A percentile compares a stretch with the other conserved stretches of the same genome.
These are phyloP conservation scores for Brenthis ino DNA, from an alignment of 2,888 invertebrate species.

Conservation along the genomic window DNA sequence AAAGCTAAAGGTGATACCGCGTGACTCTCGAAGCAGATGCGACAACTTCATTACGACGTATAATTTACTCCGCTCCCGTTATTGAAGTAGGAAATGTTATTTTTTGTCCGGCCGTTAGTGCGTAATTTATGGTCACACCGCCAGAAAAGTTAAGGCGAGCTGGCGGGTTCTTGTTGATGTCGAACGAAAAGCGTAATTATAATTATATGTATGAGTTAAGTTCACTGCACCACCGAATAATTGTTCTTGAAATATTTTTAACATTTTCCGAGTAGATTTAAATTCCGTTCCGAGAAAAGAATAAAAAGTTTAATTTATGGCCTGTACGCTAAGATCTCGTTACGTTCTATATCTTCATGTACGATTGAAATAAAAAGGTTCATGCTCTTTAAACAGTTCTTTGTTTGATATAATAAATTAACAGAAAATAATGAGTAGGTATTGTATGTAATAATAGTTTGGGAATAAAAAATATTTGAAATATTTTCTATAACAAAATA, in stretches of 20 bases:
- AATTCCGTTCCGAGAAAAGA: conserved; percentile 40
- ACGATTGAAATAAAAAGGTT: conserved; percentile 16
- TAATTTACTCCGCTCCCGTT: conserved; percentile 78
- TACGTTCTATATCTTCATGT: conserved; percentile 23
- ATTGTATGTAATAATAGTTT: not conserved
- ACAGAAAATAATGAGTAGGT: not conserved
- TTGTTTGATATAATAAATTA: not conserved
- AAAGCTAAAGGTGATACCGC: conserved; percentile 59
- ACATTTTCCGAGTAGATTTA: conserved; percentile 41
- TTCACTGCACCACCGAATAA: conserved; percentile 45
- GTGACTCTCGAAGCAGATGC: conserved; percentile 71
- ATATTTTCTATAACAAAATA: too few species aligned
- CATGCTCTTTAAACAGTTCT: conserved; percentile 5
- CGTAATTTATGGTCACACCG: conserved; percentile 72
- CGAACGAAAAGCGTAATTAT: conserved; percentile 42
- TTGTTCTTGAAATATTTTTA: conserved; percentile 44
- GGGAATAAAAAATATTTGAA: not conserved
- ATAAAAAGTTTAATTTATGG: conserved; percentile 38
- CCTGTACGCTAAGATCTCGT: conserved; percentile 32
- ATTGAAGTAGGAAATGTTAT: conserved; percentile 73
- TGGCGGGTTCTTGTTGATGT: conserved; percentile 48
- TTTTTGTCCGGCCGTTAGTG: conserved; percentile 68
- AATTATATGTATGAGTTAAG: conserved; percentile 43
- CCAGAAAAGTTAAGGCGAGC: conserved; percentile 59
- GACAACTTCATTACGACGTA: conserved; percentile 72